Base-by-base conservation (phyloP, 2,888 invertebrate genomes). In the Diarsia brunnea region DNA sequence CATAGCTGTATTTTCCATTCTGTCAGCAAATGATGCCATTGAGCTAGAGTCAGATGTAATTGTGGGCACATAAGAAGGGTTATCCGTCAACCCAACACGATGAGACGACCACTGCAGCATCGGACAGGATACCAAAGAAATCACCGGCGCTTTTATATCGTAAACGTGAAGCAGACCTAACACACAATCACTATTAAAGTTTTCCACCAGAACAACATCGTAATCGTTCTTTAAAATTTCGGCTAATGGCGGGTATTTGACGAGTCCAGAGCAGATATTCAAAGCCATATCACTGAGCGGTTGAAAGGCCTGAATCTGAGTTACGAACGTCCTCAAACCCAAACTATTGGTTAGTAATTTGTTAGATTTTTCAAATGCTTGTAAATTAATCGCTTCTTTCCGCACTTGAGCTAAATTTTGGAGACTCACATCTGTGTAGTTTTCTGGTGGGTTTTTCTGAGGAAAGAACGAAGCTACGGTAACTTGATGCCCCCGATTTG, bases 141-240 rank as follows among this genome's bases (percentile, higher is more conserved):
- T 93, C 1, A 97, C 92, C 0, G 98, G 97, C 12, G 97, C 95
- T 69, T 96, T 93, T 73, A 94, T 82, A 1, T 91, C 92, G 84
- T 97, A 94, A 55, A 97, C 88, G 88, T 97, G 95, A 1, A 97
- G 95, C 65, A 98, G 91, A 0, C 97, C 97, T 67, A 97, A 90
- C 90, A 97, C 96, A 79, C 98, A 98, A 84, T 98, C 97, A 27
- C 97, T 97, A 84, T 97, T 97, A 84, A 98, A 98, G 78, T 97
- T 95, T 90, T 97, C 97, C 16, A 97, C 94, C 19, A 98, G 90
- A 7, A 97, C 92, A 11, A 97, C 87, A 88, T 98, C 98, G 82
- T 97, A 98, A 16, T 96, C 91, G 12, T 90, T 91, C 75, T 92
- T 90, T 80, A 96, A 79, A 12, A 92, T 92, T 38, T 93, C 92